Percentiles rank a stretch among this genome's conserved stretches.
Conservation (phyloP, 2,888 invertebrate species). For the Rhamphomyia laevipes region DNA sequence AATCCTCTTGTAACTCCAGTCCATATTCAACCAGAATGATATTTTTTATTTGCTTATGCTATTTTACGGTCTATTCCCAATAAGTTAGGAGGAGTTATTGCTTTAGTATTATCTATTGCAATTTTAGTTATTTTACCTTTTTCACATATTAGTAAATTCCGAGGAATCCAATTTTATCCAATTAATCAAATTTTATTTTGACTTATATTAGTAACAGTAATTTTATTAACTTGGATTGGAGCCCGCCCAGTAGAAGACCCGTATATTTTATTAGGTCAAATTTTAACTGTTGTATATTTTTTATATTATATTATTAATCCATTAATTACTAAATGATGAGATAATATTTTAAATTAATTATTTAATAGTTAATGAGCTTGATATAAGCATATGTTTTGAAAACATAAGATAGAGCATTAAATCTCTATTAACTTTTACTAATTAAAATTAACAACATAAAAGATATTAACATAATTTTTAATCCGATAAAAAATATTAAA, state of each 20-base stretch:
- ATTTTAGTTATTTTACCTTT: conserved; percentile 53
- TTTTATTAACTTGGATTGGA: conserved; percentile 61
- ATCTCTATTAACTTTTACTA: conserved; percentile 49
- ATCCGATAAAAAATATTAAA: conserved; percentile 46
- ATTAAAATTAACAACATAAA: conserved; percentile 34
- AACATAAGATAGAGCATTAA: conserved; percentile 49
- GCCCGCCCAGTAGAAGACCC: conserved; percentile 56
- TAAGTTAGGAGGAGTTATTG: conserved; percentile 60
- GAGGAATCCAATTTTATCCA: conserved; percentile 49
- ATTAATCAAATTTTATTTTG: conserved; percentile 50
- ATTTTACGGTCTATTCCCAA: conserved; percentile 70
- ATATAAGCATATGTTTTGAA: conserved; percentile 56
- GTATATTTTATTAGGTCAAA: conserved; percentile 48
- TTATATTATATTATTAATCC: conserved; percentile 45
- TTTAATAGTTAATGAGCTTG: conserved; percentile 52
- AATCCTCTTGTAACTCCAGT: conserved; percentile 45
- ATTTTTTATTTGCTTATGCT: conserved; percentile 71
- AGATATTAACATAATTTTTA: conserved; percentile 38
- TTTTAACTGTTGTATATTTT: conserved; percentile 48
- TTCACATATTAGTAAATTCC: conserved; percentile 44
- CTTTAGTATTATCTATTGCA: conserved; percentile 45
- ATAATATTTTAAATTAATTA: conserved; percentile 36
- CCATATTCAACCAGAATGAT: conserved; percentile 77
- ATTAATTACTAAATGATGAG: conserved; percentile 42
- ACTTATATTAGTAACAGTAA: conserved; percentile 42